Evolutionary conservation across 2,113 vertebrate species (phyloP).

Genomic region (Loxodonta africana): DNA sequence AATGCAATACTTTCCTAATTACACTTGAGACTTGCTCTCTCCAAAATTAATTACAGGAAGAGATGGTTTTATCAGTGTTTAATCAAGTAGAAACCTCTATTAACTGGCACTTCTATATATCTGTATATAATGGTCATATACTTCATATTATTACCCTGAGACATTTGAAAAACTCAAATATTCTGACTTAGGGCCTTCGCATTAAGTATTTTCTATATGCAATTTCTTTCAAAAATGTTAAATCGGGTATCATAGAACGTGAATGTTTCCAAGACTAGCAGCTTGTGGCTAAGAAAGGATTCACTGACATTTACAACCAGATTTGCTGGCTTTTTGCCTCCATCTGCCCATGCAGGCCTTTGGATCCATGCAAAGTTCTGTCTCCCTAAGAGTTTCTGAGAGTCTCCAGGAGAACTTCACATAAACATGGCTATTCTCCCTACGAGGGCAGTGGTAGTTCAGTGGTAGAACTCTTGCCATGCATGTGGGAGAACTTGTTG

Average conservation of each 20-base stretch:
- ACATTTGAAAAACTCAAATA: conserved; percentile 39
- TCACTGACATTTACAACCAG: conserved; percentile 80
- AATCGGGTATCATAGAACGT: conserved; percentile 35
- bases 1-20: conserved; percentile 5
- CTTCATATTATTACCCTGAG: conserved; percentile 38
- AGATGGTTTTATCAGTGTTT: conserved; percentile 34
- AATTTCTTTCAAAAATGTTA: conserved; percentile 69
- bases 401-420: conserved; percentile 34
- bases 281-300: conserved; percentile 77
- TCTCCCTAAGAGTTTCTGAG: conserved; percentile 42
- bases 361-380: conserved; percentile 29
- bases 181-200: conserved; percentile 46
- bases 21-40: conserved; percentile 49
- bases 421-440: not conserved
- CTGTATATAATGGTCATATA: conserved; percentile 39
- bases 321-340: conserved; percentile 74
- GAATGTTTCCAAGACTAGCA: conserved; percentile 65
- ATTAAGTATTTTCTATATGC: conserved; percentile 50
- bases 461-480: not conserved
- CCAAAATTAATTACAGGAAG: conserved; percentile 67
- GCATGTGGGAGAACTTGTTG: not conserved
- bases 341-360: conserved; percentile 73
- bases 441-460: not conserved
- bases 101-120: not conserved
- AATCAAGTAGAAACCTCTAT: conserved; percentile 69